Conservation (phyloP, 2,888 invertebrate genomes). For the Rhaphigaster nebulosa region DNA sequence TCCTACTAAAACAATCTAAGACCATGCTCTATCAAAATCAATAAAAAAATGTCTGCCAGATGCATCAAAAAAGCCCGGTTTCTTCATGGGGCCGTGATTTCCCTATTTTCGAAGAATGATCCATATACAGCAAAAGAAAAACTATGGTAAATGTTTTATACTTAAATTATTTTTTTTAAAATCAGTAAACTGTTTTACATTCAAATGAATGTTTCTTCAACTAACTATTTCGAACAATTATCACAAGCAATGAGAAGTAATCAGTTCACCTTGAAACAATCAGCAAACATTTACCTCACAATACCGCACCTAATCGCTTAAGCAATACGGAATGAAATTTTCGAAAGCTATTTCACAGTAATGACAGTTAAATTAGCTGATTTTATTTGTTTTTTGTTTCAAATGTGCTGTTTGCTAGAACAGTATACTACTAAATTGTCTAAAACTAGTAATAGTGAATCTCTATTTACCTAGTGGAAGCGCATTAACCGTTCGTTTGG, state of each 20-base stretch:
- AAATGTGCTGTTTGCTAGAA: not conserved
- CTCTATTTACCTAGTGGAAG: not conserved
- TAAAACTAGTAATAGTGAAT: not conserved
- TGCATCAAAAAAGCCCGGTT: too few species aligned
- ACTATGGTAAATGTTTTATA: not conserved
- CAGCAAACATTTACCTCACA: not conserved
- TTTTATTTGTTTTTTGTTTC: not conserved
- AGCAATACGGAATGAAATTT: not conserved
- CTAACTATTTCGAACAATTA: not conserved
- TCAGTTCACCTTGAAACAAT: slow-evolving; percentile 23
- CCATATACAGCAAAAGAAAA: not conserved
- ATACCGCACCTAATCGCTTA: not conserved
- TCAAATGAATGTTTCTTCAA: not conserved
- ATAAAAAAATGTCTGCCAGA: too few species aligned
- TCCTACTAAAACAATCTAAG: too few species aligned
- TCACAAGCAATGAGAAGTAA: not conserved
- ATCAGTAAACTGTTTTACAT: not conserved
- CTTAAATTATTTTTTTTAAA: not conserved
- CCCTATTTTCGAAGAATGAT: too few species aligned
- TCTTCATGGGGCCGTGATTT: too few species aligned
- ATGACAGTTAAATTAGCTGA: not conserved
- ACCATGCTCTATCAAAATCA: too few species aligned
- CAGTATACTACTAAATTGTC: not conserved
- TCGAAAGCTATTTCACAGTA: not conserved
- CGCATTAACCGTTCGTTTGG: not conserved